A percentile compares a stretch with the other conserved stretches of the same genome.
Conservation (phyloP, 2,113 vertebrate genomes). For the Neogale vison region DNA sequence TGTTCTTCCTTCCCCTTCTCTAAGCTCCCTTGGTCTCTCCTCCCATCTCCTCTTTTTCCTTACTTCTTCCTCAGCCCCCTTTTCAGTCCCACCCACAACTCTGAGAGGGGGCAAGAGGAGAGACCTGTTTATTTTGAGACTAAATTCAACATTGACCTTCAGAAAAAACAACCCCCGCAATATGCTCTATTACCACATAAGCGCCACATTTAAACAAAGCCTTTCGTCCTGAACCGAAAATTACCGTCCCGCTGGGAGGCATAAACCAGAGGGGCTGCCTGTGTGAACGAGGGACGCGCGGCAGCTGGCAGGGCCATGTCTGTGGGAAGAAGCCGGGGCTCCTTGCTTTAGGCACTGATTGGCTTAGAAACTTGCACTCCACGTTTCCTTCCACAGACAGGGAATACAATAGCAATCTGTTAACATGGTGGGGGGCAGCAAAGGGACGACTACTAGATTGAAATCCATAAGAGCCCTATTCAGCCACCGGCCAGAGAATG, state of each 20-base stretch:
- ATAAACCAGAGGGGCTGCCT: constrained; percentile 35
- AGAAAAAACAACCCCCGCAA: constrained; percentile 57
- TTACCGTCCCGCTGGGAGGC: constrained; percentile 72
- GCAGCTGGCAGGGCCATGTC: background rate
- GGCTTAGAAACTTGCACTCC: constrained; percentile 12
- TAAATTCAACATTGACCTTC: constrained; percentile 70
- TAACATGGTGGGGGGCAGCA: background rate
- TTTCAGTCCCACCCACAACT: constrained; percentile 53
- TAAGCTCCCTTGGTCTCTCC: background rate
- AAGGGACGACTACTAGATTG: background rate
- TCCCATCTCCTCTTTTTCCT: background rate
- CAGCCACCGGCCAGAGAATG: background rate
- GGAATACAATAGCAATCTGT: constrained; percentile 64
- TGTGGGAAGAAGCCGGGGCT: background rate
- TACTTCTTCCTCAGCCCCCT: background rate
- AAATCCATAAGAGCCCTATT: constrained; percentile 35
- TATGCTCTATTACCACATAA: constrained; percentile 71
- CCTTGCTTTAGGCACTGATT: constrained; percentile 6
- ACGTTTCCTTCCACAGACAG: background rate
- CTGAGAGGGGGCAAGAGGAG: constrained; percentile 39
- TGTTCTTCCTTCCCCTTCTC: background rate
- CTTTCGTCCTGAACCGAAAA: constrained; percentile 72
- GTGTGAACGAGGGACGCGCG: background rate
- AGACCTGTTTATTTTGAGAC: constrained; percentile 73
- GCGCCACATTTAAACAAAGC: constrained; percentile 76